phyloP scores from a whole-genome alignment of 2,113 vertebrate species.

The Dipodomys merriami region DNA sequence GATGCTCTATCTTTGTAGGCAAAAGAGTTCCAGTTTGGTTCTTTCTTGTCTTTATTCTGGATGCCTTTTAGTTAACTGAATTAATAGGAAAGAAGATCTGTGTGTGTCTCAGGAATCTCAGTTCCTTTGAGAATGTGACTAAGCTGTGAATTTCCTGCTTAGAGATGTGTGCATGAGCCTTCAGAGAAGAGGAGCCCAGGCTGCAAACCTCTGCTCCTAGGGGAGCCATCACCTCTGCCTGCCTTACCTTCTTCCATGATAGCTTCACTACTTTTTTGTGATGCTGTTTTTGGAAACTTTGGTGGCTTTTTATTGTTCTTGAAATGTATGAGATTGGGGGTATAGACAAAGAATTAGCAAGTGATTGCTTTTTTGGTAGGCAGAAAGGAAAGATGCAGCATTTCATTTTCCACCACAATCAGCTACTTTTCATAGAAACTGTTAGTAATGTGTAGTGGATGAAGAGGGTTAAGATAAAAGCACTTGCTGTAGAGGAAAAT shows the following conservation, averaged over 20 bases:
- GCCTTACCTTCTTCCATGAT: background rate
- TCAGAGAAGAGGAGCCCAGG: background rate
- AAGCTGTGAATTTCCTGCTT: background rate
- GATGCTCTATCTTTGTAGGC: background rate
- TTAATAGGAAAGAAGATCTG: background rate
- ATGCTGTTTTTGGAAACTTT: constrained; percentile 37
- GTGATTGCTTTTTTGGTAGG: background rate
- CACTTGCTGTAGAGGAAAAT: constrained; percentile 10
- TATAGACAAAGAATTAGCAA: background rate
- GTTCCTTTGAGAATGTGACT: background rate
- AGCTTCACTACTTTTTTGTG: background rate
- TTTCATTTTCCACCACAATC: constrained; percentile 3
- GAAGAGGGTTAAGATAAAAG: background rate
- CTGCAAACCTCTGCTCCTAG: background rate
- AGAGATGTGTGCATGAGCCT: background rate
- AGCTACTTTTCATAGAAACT: background rate
- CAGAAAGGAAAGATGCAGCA: background rate
- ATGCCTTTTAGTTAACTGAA: background rate
- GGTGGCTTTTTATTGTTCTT: background rate
- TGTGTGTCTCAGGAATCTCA: background rate
- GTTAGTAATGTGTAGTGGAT: background rate
- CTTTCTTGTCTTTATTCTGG: constrained; percentile 1
- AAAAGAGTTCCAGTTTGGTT: background rate
- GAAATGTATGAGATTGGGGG: background rate
- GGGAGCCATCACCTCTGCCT: background rate